Base-by-base conservation (phyloP, 1,140 invertebrate genomes). In the Aphidius gifuensis region DNA sequence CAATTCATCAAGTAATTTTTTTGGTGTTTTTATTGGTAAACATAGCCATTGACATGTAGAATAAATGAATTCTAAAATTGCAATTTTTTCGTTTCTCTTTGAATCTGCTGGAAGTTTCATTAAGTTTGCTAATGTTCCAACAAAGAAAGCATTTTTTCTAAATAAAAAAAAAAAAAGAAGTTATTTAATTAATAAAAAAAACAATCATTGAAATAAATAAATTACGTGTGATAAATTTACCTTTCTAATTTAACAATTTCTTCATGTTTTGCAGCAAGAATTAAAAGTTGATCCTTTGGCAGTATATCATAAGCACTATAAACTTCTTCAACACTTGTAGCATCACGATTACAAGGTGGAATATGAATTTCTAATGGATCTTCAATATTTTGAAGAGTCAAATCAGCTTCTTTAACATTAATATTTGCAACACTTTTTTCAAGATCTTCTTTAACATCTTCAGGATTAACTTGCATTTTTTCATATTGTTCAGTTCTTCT, bases 291-390 rank as follows among this genome's bases (percentile, higher is more conserved):
- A 42, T 67, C 61, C 43, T 68, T 63, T 44, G 82, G 79, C 42
- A 84, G 68, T 54, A 84, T 76, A 61, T 82, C 77, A 50, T 80
- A 51, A 16, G 82, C 9, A 64, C 80, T 70, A 65, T 84, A 85
- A 53, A 84, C 78, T 64, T 83, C 74, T 47, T 73, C 68, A 11
- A 71, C 64, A 46, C 58, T 66, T 16, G 6, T 64, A 9, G 83
- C 83, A 46, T 83, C 67, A 70, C 78, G 77, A 58, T 85, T 83
- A 47, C 83, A 83, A 16, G 83, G 83, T 58, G 79, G 60, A 62
- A 66, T 21, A 9, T 56, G 46, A 23, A 67, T 64, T 9, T 60
- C 50, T 21, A 67, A 57, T 44, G 60, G 67, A 8, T 74, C 70
- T 56, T 74, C 68, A 4, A 59, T 39, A 53, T 56, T 9, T 60